Conservation (phyloP, 2,113 vertebrate genomes). For the Osmerus mordax region DNA sequence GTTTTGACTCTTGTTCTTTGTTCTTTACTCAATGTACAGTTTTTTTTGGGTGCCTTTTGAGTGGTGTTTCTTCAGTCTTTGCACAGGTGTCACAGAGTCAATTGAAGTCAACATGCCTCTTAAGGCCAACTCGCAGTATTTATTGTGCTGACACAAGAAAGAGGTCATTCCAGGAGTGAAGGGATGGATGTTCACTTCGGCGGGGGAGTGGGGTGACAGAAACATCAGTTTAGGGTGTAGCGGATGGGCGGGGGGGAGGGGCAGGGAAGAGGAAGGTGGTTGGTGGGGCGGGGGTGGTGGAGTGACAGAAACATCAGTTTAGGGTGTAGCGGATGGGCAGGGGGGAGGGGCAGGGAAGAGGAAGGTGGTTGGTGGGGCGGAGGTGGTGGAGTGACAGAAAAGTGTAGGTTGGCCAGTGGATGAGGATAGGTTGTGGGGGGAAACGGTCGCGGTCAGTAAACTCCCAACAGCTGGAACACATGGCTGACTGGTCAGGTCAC, state of each 20-base stretch:
- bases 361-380: slow-evolving; percentile 6
- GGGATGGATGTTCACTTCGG: background rate
- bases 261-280: slow-evolving; percentile 10
- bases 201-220: background rate
- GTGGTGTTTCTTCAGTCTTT: slow-evolving; percentile 43
- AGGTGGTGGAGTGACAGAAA: background rate
- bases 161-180: slow-evolving; percentile 48
- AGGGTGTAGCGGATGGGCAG: background rate
- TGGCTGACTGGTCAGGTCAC: slow-evolving; percentile 38
- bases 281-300: background rate
- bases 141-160: slow-evolving; percentile 53
- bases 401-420: too few relatives aligned
- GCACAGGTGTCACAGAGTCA: slow-evolving; percentile 58
- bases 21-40: background rate
- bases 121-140: slow-evolving; percentile 48
- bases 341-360: slow-evolving; percentile 9
- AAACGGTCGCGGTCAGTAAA: background rate
- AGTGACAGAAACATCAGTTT: too few relatives aligned
- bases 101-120: slow-evolving; percentile 46
- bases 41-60: background rate
- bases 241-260: slow-evolving; percentile 10
- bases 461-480: slow-evolving; percentile 57
- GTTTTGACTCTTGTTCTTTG: background rate
- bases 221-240: slow-evolving; percentile 20
- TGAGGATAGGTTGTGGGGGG: background rate